phyloP scores from a whole-genome alignment of 2,113 vertebrate genomes.

The Jaculus jaculus region DNA sequence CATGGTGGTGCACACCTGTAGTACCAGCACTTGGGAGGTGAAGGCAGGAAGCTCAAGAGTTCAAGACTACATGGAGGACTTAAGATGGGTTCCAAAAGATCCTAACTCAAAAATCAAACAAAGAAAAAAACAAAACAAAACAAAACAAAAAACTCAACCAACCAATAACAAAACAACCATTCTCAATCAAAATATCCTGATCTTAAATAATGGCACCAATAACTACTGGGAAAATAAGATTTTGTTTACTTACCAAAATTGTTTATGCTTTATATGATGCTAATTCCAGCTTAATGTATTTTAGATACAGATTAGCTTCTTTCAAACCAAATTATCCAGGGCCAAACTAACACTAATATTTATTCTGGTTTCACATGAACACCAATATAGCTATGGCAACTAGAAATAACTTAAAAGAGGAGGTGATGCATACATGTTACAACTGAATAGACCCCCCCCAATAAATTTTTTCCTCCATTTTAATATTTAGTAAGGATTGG shows the following conservation, averaged over 20 bases:
- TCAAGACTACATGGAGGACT: no score
- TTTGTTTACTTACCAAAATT: conserved; percentile 26
- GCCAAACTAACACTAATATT: not conserved
- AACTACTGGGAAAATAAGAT: conserved; percentile 22
- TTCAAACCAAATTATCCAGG: conserved; percentile 45
- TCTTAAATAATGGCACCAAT: not conserved
- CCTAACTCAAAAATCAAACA: no score
- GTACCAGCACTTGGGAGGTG: no score
- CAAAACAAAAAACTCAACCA: no score
- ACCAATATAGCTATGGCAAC: not conserved
- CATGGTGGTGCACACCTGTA: not conserved
- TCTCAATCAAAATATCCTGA: not conserved
- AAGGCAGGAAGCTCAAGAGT: no score
- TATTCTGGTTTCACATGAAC: not conserved
- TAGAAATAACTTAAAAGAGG: not conserved
- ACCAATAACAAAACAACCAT: not conserved
- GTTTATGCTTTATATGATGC: conserved; percentile 2
- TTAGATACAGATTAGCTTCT: conserved; percentile 29
- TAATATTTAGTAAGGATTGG: not conserved
- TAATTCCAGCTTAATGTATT: conserved; percentile 18
- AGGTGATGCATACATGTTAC: not conserved
- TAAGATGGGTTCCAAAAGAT: no score
- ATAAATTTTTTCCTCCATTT: conserved; percentile 26
- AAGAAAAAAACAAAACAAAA: no score
- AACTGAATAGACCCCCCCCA: not conserved